phyloP scores from a whole-genome alignment of 1,140 invertebrate genomes.

The Chironomus striatipennis region DNA sequence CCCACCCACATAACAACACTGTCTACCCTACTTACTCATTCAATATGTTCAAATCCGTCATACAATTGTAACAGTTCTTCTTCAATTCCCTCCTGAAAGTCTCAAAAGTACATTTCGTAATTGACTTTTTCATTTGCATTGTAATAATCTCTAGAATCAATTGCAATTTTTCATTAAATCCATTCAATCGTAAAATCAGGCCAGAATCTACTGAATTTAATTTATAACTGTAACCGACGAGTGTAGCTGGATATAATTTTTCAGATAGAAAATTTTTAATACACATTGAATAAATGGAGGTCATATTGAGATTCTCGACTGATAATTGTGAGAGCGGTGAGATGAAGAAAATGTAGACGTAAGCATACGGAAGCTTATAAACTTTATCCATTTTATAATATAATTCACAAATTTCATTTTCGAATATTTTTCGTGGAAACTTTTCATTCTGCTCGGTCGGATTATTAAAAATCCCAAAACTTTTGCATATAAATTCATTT shows the following conservation, averaged over 20 bases:
- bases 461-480: background rate
- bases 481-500: background rate
- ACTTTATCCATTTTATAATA: slow-evolving; percentile 78
- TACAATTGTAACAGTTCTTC: slow-evolving; percentile 13
- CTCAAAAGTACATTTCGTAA: background rate
- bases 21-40: background rate
- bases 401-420: slow-evolving; percentile 50
- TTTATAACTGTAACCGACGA: slow-evolving; percentile 1
- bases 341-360: slow-evolving; percentile 59
- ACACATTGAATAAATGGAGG: slow-evolving; percentile 17
- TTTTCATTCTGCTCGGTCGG: background rate
- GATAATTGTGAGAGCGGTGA: slow-evolving; percentile 52
- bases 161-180: background rate
- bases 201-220: background rate
- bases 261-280: background rate
- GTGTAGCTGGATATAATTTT: slow-evolving; percentile 1
- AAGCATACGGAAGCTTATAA: slow-evolving; percentile 66
- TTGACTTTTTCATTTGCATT: background rate
- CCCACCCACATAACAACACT: no score
- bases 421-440: slow-evolving; percentile 43
- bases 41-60: background rate
- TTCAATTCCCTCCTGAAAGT: slow-evolving; percentile 10
- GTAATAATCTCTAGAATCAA: background rate
- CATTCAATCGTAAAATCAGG: background rate
- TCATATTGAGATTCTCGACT: slow-evolving; percentile 39